Evolutionary conservation across 2,888 invertebrate species (phyloP), one percentile per base, ranked within the genome.

Genomic region (Nebria salina): DNA sequence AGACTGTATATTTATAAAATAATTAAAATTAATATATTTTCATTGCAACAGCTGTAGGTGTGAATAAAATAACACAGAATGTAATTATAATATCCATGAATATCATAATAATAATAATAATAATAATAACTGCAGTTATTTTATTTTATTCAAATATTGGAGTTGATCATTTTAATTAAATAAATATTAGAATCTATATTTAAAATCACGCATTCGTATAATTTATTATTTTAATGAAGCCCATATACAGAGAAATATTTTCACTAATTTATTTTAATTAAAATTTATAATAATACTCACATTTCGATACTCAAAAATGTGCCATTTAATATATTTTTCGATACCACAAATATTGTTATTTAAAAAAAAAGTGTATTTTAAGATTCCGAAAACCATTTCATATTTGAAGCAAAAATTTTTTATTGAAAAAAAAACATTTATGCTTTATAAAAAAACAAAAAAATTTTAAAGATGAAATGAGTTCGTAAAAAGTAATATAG

Each of bases 1-100:
- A 8, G 8, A 54, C 34, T 34, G 4, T 5, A 13, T 54, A 54
- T 54, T 54, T 54, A 54, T 54, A 54, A 7, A 7, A 54, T 54
- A 54, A 54, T 54, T 54, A 54, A 54, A 54, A 54, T 54, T 54
- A 54, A 54, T 54, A 54, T 54, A 54, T 54, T 54, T 54, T 54
- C 54, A 54, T 11, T 54, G 13, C 54, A 54, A 54, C 54, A 54
- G 54, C 54, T 54, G 54, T 8, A 54, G 54, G 54, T 54, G 54
- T 54, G 54, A 54, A 54, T 54, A 54, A 54, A 54, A 54, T 54
- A 54, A 54, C 54, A 54, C 54, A 54, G 54, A 8, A 54, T 54
- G 13, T 54, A 54, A 54, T 54, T 54, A 54, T 11, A 54, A 54
- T 54, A 54, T 54, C 54, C 54, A 54, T 54, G 54, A 54, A 54